Base-by-base conservation (phyloP, 2,113 vertebrate species). In the Gallinago jamesoni region DNA sequence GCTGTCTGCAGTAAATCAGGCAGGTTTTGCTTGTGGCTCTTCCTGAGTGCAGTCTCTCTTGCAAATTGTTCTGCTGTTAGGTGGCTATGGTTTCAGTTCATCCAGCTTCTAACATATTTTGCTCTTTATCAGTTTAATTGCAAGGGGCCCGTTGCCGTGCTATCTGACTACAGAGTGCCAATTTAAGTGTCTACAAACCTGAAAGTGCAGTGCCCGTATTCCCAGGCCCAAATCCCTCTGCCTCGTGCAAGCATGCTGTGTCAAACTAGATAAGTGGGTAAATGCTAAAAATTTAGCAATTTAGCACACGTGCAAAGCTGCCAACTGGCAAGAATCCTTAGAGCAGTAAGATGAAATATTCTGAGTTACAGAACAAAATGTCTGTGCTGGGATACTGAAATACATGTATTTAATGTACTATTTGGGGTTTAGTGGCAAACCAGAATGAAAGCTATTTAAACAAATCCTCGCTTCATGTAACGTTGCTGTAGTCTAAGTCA, bases 181-280 rank as follows among this genome's bases (percentile, higher is more conserved):
- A 0, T n/a, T 33, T 15, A 39, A 87, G 30, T 31, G 48, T 15
- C 7, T 3, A 25, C 19, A 85, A 4, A 41, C 53, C 84, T 73
- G 47, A 10, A 53, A 57, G 50, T 33, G 57, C 74, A 66, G n/a
- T 59, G 66, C 55, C 69, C 43, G 0, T 83, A 15, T 17, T 73
- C 24, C 55, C 57, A 89, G 77, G 13, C 73, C 57, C 33, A 66
- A 20, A 48, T 75, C 86, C 84, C 84, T 84, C 62, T 92, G 57
- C 45, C 62, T 85, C 5, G 0, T 4, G 1, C 6, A 63, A 8
- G 50, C 20, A 9, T 37, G 28, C 77, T 84, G 52, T 60, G 69
- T 87, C 69, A 90, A 94, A 94, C 16, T 45, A 93, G 88, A 53
- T 60, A 93, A 90, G 86, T 45, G 80, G 35, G 43, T 66, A 89